These are phyloP conservation scores for Paraplagusia blochii DNA, from an alignment of 2,113 vertebrate genomes.

Conservation along the genomic window DNA sequence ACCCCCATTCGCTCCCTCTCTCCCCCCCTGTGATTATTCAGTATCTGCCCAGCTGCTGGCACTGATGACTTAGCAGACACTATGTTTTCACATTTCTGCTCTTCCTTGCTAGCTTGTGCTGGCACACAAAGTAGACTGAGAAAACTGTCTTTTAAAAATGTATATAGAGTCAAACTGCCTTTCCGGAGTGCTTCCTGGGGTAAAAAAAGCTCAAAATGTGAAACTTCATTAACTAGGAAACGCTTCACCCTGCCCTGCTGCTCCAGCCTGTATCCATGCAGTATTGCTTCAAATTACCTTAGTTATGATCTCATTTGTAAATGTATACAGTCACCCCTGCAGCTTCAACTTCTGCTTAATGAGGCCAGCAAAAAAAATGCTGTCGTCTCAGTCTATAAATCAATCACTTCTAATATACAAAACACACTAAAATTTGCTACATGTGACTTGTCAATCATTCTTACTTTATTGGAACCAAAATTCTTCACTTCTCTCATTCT, in stretches of 20 bases:
- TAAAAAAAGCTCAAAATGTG: background rate
- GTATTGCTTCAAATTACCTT: background rate
- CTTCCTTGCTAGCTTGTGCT: conserved; percentile 21
- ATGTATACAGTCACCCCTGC: conserved; percentile 1
- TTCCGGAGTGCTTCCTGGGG: background rate
- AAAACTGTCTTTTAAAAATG: conserved; percentile 25
- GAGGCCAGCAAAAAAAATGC: background rate
- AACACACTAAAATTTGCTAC: background rate
- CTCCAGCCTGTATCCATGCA: background rate
- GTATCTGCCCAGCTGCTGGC: conserved; percentile 55
- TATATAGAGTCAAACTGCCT: background rate
- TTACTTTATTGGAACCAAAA: too few species aligned
- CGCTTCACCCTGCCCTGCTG: background rate
- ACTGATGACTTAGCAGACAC: conserved; percentile 36
- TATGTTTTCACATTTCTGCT: conserved; percentile 28
- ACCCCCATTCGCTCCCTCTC: conserved; percentile 14
- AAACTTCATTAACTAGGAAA: background rate
- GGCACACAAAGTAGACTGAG: conserved; percentile 24
- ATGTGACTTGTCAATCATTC: too few species aligned
- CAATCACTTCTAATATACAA: background rate
- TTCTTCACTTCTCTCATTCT: too few species aligned
- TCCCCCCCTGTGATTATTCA: conserved; percentile 58
- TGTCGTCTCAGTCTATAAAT: conserved; percentile 3
- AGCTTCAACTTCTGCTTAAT: background rate
- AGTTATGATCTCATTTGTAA: conserved; percentile 1